These are phyloP conservation scores for Petrolisthes cinctipes DNA, from an alignment of 2,888 invertebrate genomes.

Conservation along the genomic window DNA sequence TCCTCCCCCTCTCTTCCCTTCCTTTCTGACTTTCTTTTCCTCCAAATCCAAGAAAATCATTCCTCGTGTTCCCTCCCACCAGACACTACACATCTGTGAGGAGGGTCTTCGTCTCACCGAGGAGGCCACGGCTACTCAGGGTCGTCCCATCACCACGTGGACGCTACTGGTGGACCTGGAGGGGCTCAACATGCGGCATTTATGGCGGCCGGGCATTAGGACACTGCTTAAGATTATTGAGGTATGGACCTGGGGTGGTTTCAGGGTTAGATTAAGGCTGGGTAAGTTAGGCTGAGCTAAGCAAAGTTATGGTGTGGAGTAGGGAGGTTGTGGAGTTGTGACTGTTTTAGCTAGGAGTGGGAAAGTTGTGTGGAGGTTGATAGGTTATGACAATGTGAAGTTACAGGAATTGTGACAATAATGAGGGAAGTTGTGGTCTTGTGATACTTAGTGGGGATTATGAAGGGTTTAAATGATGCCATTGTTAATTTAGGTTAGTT, in stretches of 20 bases:
- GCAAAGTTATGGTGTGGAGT: too few species aligned
- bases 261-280: too few species aligned
- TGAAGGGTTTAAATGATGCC: not conserved
- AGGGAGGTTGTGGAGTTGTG: not conserved
- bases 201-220: slow-evolving; percentile 93
- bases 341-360: not conserved
- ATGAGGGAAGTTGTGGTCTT: not conserved
- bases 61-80: not conserved
- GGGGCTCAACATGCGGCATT: slow-evolving; percentile 93
- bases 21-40: too few species aligned
- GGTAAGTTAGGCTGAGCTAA: too few species aligned
- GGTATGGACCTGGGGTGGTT: slow-evolving; percentile 16
- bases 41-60: too few species aligned
- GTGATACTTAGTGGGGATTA: not conserved
- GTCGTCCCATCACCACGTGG: slow-evolving; percentile 89
- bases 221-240: slow-evolving; percentile 59
- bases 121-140: slow-evolving; percentile 84
- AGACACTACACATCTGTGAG: slow-evolving; percentile 86
- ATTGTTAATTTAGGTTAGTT: not conserved
- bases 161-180: slow-evolving; percentile 91
- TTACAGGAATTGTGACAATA: not conserved
- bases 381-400: not conserved
- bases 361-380: not conserved
- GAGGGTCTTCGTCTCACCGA: slow-evolving; percentile 89
- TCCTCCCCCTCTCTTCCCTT: too few species aligned